Percentiles rank a stretch among this genome's conserved stretches.
Evolutionary conservation across 2,888 invertebrate genomes (phyloP).

Genomic region (Cheilosia pagana): DNA sequence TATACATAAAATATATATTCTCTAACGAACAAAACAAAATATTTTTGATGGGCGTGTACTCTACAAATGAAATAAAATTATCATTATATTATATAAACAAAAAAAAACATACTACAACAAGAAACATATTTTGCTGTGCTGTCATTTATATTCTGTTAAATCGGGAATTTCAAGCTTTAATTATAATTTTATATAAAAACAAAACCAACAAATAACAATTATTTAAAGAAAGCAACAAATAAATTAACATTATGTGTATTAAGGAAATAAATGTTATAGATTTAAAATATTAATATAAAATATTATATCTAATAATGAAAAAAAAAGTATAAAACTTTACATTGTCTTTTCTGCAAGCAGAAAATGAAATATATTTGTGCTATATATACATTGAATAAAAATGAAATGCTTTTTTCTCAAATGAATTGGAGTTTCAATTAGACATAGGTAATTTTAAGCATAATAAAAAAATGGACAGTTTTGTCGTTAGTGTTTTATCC

Average conservation of each 20-base stretch:
- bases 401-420: conserved; percentile 73
- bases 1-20: conserved; percentile 35
- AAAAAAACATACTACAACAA: conserved; percentile 35
- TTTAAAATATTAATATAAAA: conserved; percentile 52
- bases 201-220: conserved; percentile 14
- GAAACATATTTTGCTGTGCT: conserved; percentile 71
- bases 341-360: conserved; percentile 62
- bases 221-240: conserved; percentile 21
- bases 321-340: conserved; percentile 40
- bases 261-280: conserved; percentile 71
- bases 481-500: no score
- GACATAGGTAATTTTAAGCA: not conserved
- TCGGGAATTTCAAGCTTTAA: conserved; percentile 71
- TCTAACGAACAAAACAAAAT: conserved; percentile 48
- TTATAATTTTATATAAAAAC: conserved; percentile 61
- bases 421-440: not conserved
- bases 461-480: no score
- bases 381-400: conserved; percentile 75
- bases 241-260: conserved; percentile 44
- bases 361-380: conserved; percentile 72
- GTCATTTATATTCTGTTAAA: conserved; percentile 61
- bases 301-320: conserved; percentile 26
- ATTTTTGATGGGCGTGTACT: conserved; percentile 75
- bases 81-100: conserved; percentile 19
- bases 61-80: conserved; percentile 45